Conservation (phyloP, 2,797 vertebrate species). For the Acanthornis magna region DNA sequence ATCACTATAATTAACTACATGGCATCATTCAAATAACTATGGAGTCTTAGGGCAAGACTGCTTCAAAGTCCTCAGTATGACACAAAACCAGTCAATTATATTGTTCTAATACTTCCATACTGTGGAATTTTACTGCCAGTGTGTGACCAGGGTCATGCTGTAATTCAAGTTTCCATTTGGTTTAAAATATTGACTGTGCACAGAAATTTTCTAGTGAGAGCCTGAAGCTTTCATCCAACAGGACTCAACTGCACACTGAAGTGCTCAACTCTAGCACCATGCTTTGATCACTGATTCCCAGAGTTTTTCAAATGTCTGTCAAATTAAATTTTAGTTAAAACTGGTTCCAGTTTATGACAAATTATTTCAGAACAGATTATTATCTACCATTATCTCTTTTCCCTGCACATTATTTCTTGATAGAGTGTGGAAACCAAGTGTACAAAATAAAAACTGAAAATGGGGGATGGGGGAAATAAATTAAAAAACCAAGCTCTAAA, state of each 20-base stretch:
- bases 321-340: not conserved
- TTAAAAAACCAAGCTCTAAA: not conserved
- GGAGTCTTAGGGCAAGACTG: not conserved
- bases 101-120: not conserved
- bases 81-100: not conserved
- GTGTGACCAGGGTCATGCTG: not conserved
- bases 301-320: not conserved
- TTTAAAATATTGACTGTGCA: not conserved
- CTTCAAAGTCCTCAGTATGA: not conserved
- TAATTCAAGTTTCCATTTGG: not conserved
- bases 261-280: not conserved
- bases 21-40: not conserved
- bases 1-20: not conserved
- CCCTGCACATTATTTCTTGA: not conserved
- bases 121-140: not conserved
- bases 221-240: not conserved
- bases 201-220: not conserved
- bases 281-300: not conserved
- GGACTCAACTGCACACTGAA: not conserved
- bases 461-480: rapidly evolving
- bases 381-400: not conserved
- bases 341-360: not conserved
- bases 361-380: not conserved
- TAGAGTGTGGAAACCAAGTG: not conserved
- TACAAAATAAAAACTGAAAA: not conserved